Percentiles rank a stretch among this genome's conserved stretches.
Conservation (phyloP, 2,113 vertebrate genomes). For the Stegastes partitus region DNA sequence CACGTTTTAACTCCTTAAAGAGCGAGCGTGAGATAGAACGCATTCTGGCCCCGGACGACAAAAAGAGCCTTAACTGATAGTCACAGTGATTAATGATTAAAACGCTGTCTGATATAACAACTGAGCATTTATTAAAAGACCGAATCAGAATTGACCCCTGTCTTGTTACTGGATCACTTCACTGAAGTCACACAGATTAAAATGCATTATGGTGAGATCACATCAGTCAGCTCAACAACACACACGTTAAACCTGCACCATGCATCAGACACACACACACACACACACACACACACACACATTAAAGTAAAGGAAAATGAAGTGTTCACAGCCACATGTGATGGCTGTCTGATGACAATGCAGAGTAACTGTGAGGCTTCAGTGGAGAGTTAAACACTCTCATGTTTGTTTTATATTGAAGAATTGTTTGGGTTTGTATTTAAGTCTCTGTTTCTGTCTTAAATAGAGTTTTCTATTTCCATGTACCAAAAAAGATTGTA, state of each 20-base stretch:
- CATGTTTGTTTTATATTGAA: conserved; percentile 80
- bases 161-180: conserved; percentile 59
- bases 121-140: conserved; percentile 13
- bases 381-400: conserved; percentile 60
- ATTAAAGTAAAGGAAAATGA: too few species aligned
- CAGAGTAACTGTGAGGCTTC: conserved; percentile 56
- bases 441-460: conserved; percentile 82
- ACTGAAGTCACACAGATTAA: conserved; percentile 56
- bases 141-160: conserved; percentile 64
- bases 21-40: conserved; percentile 15
- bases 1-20: conserved; percentile 33
- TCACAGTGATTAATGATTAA: conserved; percentile 14
- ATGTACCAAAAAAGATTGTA: conserved; percentile 86
- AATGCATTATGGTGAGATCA: conserved; percentile 37
- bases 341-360: conserved; percentile 36
- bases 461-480: conserved; percentile 83
- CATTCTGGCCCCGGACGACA: neutral
- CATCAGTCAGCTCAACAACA: conserved; percentile 6
- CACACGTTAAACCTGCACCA: neutral
- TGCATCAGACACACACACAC: neutral
- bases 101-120: conserved; percentile 40
- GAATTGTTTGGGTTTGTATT: conserved; percentile 81
- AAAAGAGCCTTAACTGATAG: conserved; percentile 17
- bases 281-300: too few species aligned
- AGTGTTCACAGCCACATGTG: neutral